Conservation (phyloP, 1,140 invertebrate genomes). For the Caerostris extrusa region DNA sequence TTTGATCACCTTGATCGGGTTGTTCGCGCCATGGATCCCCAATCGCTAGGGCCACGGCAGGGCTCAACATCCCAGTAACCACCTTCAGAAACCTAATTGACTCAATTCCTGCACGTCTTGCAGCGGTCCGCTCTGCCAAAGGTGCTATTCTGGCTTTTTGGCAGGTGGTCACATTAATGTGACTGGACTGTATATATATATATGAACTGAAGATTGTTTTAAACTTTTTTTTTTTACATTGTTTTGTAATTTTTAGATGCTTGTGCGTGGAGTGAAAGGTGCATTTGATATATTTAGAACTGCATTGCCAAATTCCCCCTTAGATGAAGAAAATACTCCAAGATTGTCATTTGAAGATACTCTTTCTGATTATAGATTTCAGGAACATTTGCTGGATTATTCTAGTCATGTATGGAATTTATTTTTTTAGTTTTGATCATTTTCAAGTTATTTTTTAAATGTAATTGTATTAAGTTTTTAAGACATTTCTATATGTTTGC, state of each 20-base stretch:
- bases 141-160: too few relatives aligned
- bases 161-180: too few relatives aligned
- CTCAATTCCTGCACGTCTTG: too few relatives aligned
- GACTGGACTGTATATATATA: too few relatives aligned
- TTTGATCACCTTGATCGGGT: too few relatives aligned
- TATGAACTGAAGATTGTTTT: too few relatives aligned
- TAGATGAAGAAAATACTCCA: conserved; percentile 36
- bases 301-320: conserved; percentile 68
- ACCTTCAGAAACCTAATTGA: too few relatives aligned
- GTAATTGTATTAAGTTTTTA: not conserved
- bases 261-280: conserved; percentile 75
- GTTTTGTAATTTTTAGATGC: conserved; percentile 55
- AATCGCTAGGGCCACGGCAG: too few relatives aligned
- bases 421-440: not conserved
- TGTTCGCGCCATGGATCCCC: too few relatives aligned
- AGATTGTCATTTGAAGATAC: conserved; percentile 7
- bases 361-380: conserved; percentile 47
- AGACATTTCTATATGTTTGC: too few relatives aligned
- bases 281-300: conserved; percentile 75
- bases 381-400: conserved; percentile 67
- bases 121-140: too few relatives aligned
- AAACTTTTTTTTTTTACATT: not conserved
- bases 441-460: not conserved
- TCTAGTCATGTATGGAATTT: conserved; percentile 60
- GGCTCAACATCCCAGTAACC: too few relatives aligned